phyloP scores from a whole-genome alignment of 2,797 vertebrate species.

The Crenuchus spilurus region DNA sequence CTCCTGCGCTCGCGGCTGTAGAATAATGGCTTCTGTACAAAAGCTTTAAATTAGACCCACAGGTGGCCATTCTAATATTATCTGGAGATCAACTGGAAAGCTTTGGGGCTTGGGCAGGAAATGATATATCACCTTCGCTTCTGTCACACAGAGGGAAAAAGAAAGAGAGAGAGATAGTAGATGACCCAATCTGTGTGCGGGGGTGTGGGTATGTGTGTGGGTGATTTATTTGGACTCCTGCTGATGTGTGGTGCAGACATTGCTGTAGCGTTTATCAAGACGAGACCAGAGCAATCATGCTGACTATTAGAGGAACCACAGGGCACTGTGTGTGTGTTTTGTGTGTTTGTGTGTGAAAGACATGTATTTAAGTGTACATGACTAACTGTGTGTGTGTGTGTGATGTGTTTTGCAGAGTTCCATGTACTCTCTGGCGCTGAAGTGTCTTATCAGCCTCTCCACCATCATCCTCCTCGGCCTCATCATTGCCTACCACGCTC shows the following conservation, averaged over 20 bases:
- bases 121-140: constrained; percentile 49
- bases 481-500: constrained; percentile 96
- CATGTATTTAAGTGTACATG: constrained; percentile 8
- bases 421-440: constrained; percentile 62
- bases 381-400: constrained; percentile 12
- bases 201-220: constrained; percentile 12
- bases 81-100: constrained; percentile 48
- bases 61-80: constrained; percentile 56
- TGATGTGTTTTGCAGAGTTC: constrained; percentile 57
- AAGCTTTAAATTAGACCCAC: constrained; percentile 57
- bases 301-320: constrained; percentile 43
- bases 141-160: constrained; percentile 18
- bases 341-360: constrained; percentile 14
- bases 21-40: constrained; percentile 45
- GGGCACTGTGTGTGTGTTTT: constrained; percentile 32
- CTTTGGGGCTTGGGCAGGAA: constrained; percentile 41
- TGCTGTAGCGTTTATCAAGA: constrained; percentile 40
- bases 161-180: constrained; percentile 32
- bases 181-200: constrained; percentile 29
- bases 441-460: constrained; percentile 96
- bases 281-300: constrained; percentile 45
- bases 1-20: constrained; percentile 6
- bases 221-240: constrained; percentile 37
- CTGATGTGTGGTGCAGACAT: constrained; percentile 47
- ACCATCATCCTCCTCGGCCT: constrained; percentile 95